Evolutionary conservation across 2,797 vertebrate species (phyloP).

Genomic region (Diglossa cyanea): DNA sequence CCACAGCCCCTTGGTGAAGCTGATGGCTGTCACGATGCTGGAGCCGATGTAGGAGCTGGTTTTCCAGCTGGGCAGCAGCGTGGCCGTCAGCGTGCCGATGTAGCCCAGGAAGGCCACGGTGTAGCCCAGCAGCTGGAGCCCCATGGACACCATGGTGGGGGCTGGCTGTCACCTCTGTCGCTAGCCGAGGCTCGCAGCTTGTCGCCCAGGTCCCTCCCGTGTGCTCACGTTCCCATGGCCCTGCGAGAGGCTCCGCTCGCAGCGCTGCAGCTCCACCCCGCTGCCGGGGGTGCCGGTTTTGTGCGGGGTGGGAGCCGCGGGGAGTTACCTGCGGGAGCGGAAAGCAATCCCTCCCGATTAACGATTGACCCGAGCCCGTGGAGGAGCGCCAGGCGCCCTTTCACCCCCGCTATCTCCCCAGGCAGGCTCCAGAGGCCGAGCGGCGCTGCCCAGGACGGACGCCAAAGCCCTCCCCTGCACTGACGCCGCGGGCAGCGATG

Average conservation of each 20-base stretch:
- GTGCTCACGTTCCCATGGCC: conserved; percentile 34
- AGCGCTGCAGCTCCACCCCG: background rate
- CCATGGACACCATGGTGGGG: conserved; percentile 82
- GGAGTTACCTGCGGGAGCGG: conserved; percentile 68
- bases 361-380: conserved; percentile 74
- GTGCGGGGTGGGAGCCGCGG: conserved; percentile 44
- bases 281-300: background rate
- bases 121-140: conserved; percentile 90
- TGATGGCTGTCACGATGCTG: conserved; percentile 91
- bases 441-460: background rate
- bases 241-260: background rate
- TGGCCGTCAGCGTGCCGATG: conserved; percentile 85
- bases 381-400: conserved; percentile 71
- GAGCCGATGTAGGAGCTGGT: conserved; percentile 88
- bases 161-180: background rate
- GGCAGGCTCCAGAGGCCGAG: conserved; percentile 36
- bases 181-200: background rate
- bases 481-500: background rate
- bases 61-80: conserved; percentile 89
- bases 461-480: conserved; percentile 44
- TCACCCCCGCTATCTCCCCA: conserved; percentile 74
- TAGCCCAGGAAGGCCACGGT: conserved; percentile 86
- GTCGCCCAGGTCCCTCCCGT: background rate
- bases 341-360: conserved; percentile 71
- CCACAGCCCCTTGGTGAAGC: conserved; percentile 91